These are phyloP conservation scores for Rachycentron canadum DNA, from an alignment of 2,797 vertebrate genomes.

Conservation along the genomic window DNA sequence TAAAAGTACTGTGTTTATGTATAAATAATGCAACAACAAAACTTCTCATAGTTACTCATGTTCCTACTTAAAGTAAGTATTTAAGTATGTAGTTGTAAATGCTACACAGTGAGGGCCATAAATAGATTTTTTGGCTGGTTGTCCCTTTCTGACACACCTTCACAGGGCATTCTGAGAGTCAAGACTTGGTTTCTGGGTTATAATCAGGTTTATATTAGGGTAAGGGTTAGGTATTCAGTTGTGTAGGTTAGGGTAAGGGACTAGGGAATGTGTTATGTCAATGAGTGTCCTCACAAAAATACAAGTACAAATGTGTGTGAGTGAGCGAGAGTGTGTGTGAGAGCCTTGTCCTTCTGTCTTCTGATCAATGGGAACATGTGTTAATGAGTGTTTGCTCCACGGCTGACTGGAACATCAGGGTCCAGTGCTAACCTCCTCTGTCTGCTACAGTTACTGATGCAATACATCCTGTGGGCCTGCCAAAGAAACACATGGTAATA, in stretches of 20 bases:
- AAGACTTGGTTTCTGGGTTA: too few species aligned
- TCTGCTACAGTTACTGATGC: slow-evolving; percentile 66
- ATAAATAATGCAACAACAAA: not conserved
- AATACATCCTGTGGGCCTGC: slow-evolving; percentile 38
- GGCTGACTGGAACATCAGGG: slow-evolving; percentile 59
- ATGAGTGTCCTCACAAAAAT: too few species aligned
- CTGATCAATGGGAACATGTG: slow-evolving; percentile 73
- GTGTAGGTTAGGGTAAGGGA: too few species aligned
- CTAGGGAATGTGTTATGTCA: too few species aligned
- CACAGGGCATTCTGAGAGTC: too few species aligned
- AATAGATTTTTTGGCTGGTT: too few species aligned
- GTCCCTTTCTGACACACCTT: too few species aligned
- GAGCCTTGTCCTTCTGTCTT: slow-evolving; percentile 40
- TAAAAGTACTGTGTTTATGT: too few species aligned
- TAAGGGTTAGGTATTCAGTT: too few species aligned
- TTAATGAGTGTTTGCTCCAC: slow-evolving; percentile 79
- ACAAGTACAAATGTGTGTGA: not conserved
- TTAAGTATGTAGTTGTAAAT: not conserved
- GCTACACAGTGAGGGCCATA: too few species aligned
- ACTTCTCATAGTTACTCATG: too few species aligned
- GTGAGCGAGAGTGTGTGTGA: not conserved
- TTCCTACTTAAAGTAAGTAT: not conserved
- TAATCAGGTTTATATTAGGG: too few species aligned
- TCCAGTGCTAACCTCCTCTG: slow-evolving; percentile 57
- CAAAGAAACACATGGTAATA: slow-evolving; percentile 16